Evolutionary conservation across 1,140 invertebrate genomes (phyloP).

Genomic region (Pseudomyrmex flavicornis): DNA sequence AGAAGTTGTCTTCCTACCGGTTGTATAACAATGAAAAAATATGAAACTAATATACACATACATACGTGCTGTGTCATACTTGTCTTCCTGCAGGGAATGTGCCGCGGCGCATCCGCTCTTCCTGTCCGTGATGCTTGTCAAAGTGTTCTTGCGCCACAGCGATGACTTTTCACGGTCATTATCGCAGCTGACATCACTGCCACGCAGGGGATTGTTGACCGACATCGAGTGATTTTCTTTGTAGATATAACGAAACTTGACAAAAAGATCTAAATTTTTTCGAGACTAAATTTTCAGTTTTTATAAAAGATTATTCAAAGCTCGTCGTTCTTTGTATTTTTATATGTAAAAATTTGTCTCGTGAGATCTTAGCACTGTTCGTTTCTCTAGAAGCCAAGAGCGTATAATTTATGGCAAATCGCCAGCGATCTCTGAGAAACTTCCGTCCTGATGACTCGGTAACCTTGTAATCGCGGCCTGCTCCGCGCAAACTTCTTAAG

Average conservation of each 20-base stretch:
- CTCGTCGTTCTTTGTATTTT: neutral
- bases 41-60: neutral
- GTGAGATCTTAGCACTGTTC: neutral
- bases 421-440: constrained; percentile 54
- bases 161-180: constrained; percentile 51
- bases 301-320: no score
- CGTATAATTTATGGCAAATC: constrained; percentile 43
- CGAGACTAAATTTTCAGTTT: no score
- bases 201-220: constrained; percentile 15
- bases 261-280: neutral
- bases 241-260: no score
- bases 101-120: constrained; percentile 8
- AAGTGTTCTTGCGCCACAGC: neutral
- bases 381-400: neutral
- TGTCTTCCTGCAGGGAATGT: neutral
- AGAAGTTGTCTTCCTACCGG: no score
- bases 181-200: neutral
- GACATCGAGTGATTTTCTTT: constrained; percentile 2
- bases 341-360: neutral
- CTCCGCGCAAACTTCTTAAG: constrained; percentile 14
- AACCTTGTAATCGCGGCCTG: constrained; percentile 52
- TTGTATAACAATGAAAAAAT: neutral
- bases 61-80: constrained; percentile 4
- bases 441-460: constrained; percentile 54
- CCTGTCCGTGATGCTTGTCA: neutral